These are phyloP conservation scores for Oostethus manadensis DNA, from an alignment of 2,113 vertebrate genomes.

Conservation along the genomic window DNA sequence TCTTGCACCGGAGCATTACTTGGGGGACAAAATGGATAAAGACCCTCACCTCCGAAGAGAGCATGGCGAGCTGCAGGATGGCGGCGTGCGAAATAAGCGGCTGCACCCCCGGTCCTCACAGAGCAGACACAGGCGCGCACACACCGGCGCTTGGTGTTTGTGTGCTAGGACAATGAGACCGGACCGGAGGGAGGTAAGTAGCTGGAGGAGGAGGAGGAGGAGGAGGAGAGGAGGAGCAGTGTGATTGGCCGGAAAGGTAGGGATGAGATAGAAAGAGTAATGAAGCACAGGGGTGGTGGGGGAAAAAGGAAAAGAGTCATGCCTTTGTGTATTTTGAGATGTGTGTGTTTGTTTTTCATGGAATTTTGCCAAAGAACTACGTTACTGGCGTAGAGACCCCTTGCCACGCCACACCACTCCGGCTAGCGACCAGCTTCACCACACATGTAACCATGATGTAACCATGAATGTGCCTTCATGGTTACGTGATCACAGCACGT, in stretches of 20 bases:
- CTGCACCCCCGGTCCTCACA: constrained; percentile 34
- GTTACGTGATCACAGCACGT: too few species aligned
- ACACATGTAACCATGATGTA: too few species aligned
- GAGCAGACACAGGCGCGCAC: constrained; percentile 30
- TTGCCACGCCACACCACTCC: too few species aligned
- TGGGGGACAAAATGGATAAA: not conserved
- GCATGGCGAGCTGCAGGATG: constrained; percentile 20
- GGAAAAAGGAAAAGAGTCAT: constrained; percentile 19
- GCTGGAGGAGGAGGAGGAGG: constrained; percentile 29
- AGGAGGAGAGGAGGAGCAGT: constrained; percentile 38
- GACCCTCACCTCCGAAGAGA: constrained; percentile 64
- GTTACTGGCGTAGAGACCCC: too few species aligned
- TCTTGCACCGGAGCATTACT: constrained; percentile 3
- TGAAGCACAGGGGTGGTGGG: constrained; percentile 28
- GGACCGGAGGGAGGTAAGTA: constrained; percentile 56
- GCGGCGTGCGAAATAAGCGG: constrained; percentile 36
- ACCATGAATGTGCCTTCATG: too few species aligned
- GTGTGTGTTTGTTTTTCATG: too few species aligned
- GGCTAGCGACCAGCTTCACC: too few species aligned
- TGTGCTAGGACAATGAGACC: constrained; percentile 66
- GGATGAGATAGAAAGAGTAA: constrained; percentile 36
- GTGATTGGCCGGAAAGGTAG: constrained; percentile 46
- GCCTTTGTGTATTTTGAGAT: constrained; percentile 14
- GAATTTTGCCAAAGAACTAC: too few species aligned
- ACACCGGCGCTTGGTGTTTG: constrained; percentile 10